Conservation (phyloP, 1,140 invertebrate species). For the Tetraneura akinire region DNA sequence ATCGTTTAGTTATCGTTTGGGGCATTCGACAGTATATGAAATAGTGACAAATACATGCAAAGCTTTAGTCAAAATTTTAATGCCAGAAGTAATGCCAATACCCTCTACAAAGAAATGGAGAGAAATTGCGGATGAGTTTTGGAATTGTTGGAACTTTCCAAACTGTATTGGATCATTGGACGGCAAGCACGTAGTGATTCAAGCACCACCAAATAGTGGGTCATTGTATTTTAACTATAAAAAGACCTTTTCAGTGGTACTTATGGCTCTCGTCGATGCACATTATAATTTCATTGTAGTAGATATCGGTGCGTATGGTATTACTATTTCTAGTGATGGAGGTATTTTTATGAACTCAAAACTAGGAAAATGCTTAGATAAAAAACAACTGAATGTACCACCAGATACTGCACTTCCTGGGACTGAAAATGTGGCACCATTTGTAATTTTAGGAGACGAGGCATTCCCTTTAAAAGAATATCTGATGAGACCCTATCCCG, state of each 20-base stretch:
- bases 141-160: slow-evolving; percentile 55
- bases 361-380: slow-evolving; percentile 50
- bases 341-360: slow-evolving; percentile 26
- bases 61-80: background rate
- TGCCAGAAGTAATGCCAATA: background rate
- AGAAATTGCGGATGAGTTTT: slow-evolving; percentile 58
- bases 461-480: too few relatives aligned
- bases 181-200: slow-evolving; percentile 59
- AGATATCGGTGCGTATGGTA: slow-evolving; percentile 60
- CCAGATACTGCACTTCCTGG: slow-evolving; percentile 37
- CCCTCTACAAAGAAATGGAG: background rate
- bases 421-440: slow-evolving; percentile 52
- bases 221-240: slow-evolving; percentile 61
- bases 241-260: slow-evolving; percentile 60
- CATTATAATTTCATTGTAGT: slow-evolving; percentile 60
- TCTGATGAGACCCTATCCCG: slow-evolving; percentile 59
- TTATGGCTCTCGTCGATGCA: slow-evolving; percentile 61
- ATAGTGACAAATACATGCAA: slow-evolving; percentile 38
- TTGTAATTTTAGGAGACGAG: too few relatives aligned
- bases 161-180: slow-evolving; percentile 58
- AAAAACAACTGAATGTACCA: slow-evolving; percentile 22
- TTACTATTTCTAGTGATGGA: slow-evolving; percentile 59
- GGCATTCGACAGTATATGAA: slow-evolving; percentile 23
- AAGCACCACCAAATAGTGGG: slow-evolving; percentile 57
- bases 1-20: slow-evolving; percentile 48